Conservation (phyloP, 35 echinoderm and acorn worm genomes). For the Acanthaster planci region DNA sequence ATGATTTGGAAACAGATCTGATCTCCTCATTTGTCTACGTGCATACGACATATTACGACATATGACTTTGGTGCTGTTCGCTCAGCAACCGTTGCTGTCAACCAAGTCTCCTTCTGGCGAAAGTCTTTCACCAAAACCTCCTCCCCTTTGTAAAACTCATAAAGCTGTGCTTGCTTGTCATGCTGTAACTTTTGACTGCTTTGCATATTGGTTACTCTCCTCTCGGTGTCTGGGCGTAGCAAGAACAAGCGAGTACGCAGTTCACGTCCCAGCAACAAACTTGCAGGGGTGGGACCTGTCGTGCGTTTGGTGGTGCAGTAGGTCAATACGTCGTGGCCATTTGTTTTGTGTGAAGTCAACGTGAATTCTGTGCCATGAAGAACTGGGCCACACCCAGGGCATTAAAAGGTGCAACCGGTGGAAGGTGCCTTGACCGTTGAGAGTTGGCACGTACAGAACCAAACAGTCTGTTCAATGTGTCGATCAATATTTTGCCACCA, state of each 20-base stretch:
- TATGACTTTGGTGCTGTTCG: conserved; percentile 24
- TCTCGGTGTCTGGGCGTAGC: not conserved
- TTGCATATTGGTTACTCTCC: conserved; percentile 12
- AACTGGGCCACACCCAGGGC: conserved; percentile 54
- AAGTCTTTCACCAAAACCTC: too few species aligned
- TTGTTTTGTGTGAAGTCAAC: too few species aligned
- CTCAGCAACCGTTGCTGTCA: not conserved
- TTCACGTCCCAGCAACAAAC: conserved; percentile 25
- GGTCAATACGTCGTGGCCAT: conserved; percentile 25
- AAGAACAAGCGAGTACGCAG: too few species aligned
- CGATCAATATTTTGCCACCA: conserved; percentile 61
- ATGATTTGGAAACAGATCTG: too few species aligned
- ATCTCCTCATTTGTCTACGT: too few species aligned
- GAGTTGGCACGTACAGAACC: conserved; percentile 1
- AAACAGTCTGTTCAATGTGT: conserved; percentile 32
- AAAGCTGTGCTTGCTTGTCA: not conserved
- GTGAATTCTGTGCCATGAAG: conserved; percentile 53
- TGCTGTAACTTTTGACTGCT: conserved; percentile 23
- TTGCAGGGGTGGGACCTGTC: conserved; percentile 14
- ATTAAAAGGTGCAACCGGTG: conserved; percentile 37
- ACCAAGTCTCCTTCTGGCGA: too few species aligned
- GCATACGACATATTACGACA: conserved; percentile 1
- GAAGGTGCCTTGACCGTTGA: not conserved
- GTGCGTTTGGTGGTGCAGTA: conserved; percentile 24
- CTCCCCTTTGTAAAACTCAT: conserved; percentile 18